Evolutionary conservation across 2,113 vertebrate genomes (phyloP).

Genomic region (Orcinus orca): DNA sequence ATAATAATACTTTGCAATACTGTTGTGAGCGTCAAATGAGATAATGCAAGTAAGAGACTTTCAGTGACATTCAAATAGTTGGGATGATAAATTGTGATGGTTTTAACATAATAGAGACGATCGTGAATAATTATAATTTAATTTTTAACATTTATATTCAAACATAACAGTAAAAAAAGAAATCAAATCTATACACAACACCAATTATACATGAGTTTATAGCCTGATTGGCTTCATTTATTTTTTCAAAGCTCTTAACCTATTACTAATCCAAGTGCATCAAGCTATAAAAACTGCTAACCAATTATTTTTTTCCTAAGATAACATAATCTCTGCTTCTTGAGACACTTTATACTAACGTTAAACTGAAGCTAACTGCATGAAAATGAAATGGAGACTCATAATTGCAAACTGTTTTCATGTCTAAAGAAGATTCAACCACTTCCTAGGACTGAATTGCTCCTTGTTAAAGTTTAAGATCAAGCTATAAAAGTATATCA

Average conservation of each 20-base stretch:
- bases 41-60: constrained; percentile 16
- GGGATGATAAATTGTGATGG: background rate
- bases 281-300: constrained; percentile 68
- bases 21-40: background rate
- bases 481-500: constrained; percentile 71
- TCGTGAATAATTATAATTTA: constrained; percentile 67
- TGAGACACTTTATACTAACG: constrained; percentile 81
- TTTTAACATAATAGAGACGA: constrained; percentile 52
- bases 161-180: constrained; percentile 75
- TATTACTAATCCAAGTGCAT: constrained; percentile 69
- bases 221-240: constrained; percentile 69
- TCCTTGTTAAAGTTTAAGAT: constrained; percentile 78
- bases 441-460: constrained; percentile 76
- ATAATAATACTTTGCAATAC: constrained; percentile 9
- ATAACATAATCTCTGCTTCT: constrained; percentile 83
- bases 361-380: constrained; percentile 83
- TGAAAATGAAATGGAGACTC: constrained; percentile 83
- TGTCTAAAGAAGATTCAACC: constrained; percentile 73
- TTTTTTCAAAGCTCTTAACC: constrained; percentile 68
- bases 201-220: constrained; percentile 65
- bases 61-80: constrained; percentile 37
- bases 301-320: constrained; percentile 68
- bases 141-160: constrained; percentile 67
- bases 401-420: constrained; percentile 81
- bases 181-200: constrained; percentile 55